These are phyloP conservation scores for Ctenomys sociabilis DNA, from an alignment of 2,113 vertebrate genomes.

Conservation along the genomic window DNA sequence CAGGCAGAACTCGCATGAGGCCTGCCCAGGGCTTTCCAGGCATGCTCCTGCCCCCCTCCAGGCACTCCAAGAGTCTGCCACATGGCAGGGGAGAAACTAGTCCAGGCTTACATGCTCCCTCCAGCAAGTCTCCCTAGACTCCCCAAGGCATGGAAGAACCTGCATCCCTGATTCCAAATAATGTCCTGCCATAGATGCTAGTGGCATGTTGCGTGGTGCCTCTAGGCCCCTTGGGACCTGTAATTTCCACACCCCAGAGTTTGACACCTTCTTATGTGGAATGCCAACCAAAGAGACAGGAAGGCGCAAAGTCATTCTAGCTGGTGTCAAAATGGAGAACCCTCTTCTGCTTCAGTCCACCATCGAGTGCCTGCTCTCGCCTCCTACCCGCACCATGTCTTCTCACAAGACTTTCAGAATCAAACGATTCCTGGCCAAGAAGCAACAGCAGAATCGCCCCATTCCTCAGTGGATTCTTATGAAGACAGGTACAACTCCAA, in stretches of 20 bases:
- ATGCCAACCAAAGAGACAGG: neutral
- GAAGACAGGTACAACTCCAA: too few relatives aligned
- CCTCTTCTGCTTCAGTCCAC: too few relatives aligned
- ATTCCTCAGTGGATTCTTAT: too few relatives aligned
- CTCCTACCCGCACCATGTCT: too few relatives aligned
- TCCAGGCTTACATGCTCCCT: neutral
- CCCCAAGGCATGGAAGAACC: rapidly evolving
- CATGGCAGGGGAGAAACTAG: neutral
- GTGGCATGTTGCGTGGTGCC: neutral
- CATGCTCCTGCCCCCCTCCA: neutral
- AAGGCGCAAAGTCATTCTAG: neutral
- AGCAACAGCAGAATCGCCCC: too few relatives aligned
- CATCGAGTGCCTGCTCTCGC: too few relatives aligned
- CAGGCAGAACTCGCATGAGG: neutral
- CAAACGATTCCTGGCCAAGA: too few relatives aligned
- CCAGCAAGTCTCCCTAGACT: neutral
- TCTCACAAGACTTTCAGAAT: too few relatives aligned
- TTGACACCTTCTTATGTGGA: neutral
- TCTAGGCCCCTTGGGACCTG: neutral
- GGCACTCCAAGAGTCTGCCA: too few relatives aligned
- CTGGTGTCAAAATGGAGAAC: neutral
- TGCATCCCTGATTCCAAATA: neutral
- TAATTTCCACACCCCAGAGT: neutral
- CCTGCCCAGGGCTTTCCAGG: neutral
- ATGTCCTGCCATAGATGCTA: rapidly evolving